Conservation (phyloP, 1,140 invertebrate species). For the Pogonus chalceus region DNA sequence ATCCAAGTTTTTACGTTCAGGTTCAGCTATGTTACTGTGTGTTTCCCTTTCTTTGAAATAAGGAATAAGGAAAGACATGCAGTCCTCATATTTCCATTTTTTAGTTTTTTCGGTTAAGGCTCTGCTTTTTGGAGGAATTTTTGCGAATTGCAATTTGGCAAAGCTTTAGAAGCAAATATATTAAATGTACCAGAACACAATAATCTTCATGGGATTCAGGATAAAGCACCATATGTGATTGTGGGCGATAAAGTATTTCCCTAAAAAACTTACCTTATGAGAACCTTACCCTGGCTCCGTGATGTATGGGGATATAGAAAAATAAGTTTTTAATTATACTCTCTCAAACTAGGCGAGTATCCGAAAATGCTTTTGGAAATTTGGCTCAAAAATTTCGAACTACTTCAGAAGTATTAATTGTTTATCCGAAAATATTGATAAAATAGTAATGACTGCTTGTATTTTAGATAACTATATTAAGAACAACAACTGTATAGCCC, state of each 20-base stretch:
- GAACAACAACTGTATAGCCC: not conserved
- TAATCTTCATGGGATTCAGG: constrained; percentile 20
- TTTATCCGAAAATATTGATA: constrained; percentile 24
- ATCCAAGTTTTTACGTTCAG: too few relatives aligned
- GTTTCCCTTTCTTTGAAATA: too few relatives aligned
- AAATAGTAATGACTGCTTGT: constrained; percentile 23
- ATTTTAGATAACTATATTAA: constrained; percentile 27
- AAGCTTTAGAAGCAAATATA: constrained; percentile 5
- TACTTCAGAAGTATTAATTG: constrained; percentile 26
- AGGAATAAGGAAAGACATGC: too few relatives aligned
- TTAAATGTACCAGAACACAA: constrained; percentile 23
- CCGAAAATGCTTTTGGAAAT: constrained; percentile 12
- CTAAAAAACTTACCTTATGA: constrained; percentile 31
- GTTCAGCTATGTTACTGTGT: too few relatives aligned
- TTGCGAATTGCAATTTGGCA: constrained; percentile 16
- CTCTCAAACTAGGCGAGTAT: constrained; percentile 9
- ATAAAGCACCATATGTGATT: constrained; percentile 30
- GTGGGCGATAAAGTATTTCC: constrained; percentile 38
- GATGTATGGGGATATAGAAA: constrained; percentile 19
- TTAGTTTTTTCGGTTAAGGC: too few relatives aligned
- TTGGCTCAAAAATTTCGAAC: not conserved
- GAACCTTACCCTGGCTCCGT: constrained; percentile 30
- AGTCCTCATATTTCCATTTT: too few relatives aligned
- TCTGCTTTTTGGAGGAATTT: too few relatives aligned
- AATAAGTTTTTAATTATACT: constrained; percentile 13